Evolutionary conservation across 2,113 vertebrate species (phyloP), one percentile per base, ranked within the genome.

Genomic region (Salvelinus sp.): DNA sequence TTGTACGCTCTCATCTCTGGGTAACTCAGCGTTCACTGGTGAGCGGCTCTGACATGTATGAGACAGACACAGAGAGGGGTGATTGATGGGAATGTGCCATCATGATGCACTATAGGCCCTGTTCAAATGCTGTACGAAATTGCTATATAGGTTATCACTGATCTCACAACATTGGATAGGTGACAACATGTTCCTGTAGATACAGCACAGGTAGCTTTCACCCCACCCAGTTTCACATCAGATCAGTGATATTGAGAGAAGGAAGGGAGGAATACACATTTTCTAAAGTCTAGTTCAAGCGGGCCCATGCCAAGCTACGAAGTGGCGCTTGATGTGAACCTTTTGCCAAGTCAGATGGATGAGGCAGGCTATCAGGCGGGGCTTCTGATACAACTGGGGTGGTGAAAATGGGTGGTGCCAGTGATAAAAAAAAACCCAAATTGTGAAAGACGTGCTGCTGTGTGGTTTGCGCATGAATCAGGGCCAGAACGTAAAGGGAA

Each of bases 381-480:
- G 58, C 20, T n/a, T 62, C 58, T 23, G 58, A 62, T 2, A 62
- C 16, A n/a, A 54, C 50, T 54, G 12, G 16, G 1, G 14, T 18
- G 50, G n/a, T 62, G 58, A 62, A 9, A 22, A 22, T 54, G 50
- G 50, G 1, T 54, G 50, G 50, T 16, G 12, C 3, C 16, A 2
- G 50, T 54, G 50, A 18, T n/a, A n/a, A n/a, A n/a, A n/a, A n/a
- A n/a, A n/a, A n/a, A n/a, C n/a, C n/a, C n/a, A 54, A 14, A 54
- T 1, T 18, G 13, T 25, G 22, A 82, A 79, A 81, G 79, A 71
- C 79, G 67, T 25, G 63, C 30, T 50, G 47, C 13, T 78, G 64
- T 72, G 58, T 80, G 60, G 60, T 75, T 27, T 74, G 57, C 76
- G 38, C 78, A 54, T 75, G 23, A 18, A 18, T 18, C 50, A 18